These are phyloP conservation scores for Poecilia wingei DNA, from an alignment of 2,797 vertebrate genomes.

Conservation along the genomic window DNA sequence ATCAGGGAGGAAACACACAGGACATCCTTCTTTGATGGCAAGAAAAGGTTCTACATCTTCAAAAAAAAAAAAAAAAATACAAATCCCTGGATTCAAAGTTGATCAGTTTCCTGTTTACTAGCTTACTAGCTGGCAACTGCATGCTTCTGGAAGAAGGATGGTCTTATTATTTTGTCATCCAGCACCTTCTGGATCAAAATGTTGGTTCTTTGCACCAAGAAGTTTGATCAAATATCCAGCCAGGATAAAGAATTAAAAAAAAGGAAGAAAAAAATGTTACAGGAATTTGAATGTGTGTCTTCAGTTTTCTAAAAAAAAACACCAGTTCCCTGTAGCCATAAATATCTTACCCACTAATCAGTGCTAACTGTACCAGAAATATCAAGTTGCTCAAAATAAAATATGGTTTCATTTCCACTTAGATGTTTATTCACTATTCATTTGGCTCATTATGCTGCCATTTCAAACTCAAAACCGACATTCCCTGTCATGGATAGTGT, in stretches of 20 bases:
- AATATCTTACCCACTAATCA: background rate
- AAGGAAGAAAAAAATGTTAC: background rate
- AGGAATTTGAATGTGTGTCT: background rate
- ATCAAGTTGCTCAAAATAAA: background rate
- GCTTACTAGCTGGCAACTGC: background rate
- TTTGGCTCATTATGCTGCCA: background rate
- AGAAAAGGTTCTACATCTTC: too few relatives aligned
- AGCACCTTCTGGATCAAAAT: background rate
- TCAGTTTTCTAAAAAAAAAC: background rate
- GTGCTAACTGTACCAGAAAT: background rate
- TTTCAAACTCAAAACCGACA: background rate
- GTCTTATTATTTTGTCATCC: background rate
- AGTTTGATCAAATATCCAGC: background rate
- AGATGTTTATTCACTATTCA: background rate
- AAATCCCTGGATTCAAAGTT: too few relatives aligned
- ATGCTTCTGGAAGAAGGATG: background rate
- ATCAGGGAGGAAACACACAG: too few relatives aligned
- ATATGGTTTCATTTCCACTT: background rate
- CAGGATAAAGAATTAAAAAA: background rate
- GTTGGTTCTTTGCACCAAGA: background rate
- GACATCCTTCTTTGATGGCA: too few relatives aligned
- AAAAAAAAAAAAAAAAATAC: too few relatives aligned
- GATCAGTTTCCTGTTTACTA: too few relatives aligned
- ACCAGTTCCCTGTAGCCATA: background rate
- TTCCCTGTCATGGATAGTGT: background rate